Conservation (phyloP, 2,797 vertebrate species). For the Salarias fasciatus region DNA sequence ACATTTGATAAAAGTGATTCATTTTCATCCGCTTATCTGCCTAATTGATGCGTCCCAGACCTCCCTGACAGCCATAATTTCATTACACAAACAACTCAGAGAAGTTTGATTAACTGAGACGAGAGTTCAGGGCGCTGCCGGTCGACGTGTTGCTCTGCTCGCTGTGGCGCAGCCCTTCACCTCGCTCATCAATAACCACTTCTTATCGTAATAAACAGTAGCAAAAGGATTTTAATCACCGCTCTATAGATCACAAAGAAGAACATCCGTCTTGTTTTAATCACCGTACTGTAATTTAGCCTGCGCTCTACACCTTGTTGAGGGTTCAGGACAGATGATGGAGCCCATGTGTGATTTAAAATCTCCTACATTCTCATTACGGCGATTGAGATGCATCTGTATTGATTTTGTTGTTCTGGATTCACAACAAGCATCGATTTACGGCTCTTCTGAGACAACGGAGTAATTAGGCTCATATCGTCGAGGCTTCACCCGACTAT, state of each 20-base stretch:
- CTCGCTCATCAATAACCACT: slow-evolving; percentile 52
- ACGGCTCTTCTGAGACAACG: slow-evolving; percentile 52
- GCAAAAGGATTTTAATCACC: slow-evolving; percentile 40
- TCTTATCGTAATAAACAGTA: slow-evolving; percentile 21
- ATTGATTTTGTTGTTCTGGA: slow-evolving; percentile 66
- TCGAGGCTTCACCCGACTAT: slow-evolving; percentile 23
- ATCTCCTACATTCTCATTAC: slow-evolving; percentile 51
- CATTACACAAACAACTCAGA: slow-evolving; percentile 83
- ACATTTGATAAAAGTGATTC: slow-evolving; percentile 71
- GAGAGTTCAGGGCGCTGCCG: slow-evolving; percentile 56
- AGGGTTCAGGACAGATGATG: slow-evolving; percentile 2
- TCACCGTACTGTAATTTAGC: slow-evolving; percentile 19
- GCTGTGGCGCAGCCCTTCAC: too few relatives aligned
- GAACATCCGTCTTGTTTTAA: slow-evolving; percentile 5
- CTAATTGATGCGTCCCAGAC: slow-evolving; percentile 78
- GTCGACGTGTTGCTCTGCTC: slow-evolving; percentile 49
- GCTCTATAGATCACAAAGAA: slow-evolving; percentile 21
- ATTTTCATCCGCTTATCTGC: slow-evolving; percentile 83
- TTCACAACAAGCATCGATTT: slow-evolving; percentile 64
- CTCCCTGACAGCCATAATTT: slow-evolving; percentile 70
- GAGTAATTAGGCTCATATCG: slow-evolving; percentile 68
- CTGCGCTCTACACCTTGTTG: slow-evolving; percentile 26
- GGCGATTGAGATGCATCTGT: slow-evolving; percentile 52
- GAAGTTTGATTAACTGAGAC: slow-evolving; percentile 81
- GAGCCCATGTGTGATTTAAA: slow-evolving; percentile 43